phyloP scores from a whole-genome alignment of 2,797 vertebrate species.

The Adelosebastes latens region DNA sequence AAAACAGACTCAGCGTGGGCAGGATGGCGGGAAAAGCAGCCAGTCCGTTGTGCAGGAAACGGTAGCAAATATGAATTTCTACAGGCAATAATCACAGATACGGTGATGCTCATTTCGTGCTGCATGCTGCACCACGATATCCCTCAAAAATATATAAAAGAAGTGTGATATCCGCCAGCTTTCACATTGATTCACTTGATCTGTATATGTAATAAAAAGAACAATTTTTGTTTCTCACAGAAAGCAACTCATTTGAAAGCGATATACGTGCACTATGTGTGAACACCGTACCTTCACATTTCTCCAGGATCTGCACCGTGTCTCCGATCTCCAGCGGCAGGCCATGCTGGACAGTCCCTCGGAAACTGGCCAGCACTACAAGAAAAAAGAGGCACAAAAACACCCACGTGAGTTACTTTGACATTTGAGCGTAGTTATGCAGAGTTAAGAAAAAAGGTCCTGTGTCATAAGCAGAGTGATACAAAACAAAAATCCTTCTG shows the following conservation, averaged over 20 bases:
- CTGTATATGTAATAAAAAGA: neutral
- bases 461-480: constrained; percentile 1
- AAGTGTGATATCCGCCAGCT: neutral
- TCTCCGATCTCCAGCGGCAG: constrained; percentile 97
- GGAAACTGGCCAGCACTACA: constrained; percentile 95
- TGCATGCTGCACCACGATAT: neutral
- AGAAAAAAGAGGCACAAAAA: constrained; percentile 52
- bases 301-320: constrained; percentile 98
- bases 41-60: constrained; percentile 53
- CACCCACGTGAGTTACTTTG: constrained; percentile 36
- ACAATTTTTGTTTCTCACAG: neutral
- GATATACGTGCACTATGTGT: too few species aligned
- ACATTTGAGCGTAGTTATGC: constrained; percentile 1
- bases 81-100: constrained; percentile 24
- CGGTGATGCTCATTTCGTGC: constrained; percentile 23
- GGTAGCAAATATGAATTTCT: constrained; percentile 41
- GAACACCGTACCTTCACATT: constrained; percentile 93
- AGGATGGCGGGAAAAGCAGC: constrained; percentile 51
- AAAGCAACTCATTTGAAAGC: neutral
- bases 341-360: constrained; percentile 93
- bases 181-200: neutral
- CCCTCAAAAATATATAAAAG: neutral
- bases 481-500: neutral
- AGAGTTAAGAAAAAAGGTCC: constrained; percentile 8
- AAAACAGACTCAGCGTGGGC: constrained; percentile 68